Base-by-base conservation (phyloP, 2,797 vertebrate species). In the Pseudochirops cupreus region DNA sequence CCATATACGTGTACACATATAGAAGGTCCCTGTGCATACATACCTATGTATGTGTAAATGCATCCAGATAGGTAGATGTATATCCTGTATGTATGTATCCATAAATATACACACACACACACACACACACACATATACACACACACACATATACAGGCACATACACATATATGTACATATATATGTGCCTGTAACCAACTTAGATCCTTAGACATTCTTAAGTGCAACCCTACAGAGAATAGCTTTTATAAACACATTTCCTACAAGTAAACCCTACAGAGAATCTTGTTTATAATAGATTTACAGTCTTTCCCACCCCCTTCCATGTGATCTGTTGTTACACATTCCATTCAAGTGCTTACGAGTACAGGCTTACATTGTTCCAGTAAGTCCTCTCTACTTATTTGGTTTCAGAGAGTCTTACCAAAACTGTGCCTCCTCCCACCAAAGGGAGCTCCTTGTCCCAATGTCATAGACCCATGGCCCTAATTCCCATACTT, bases 391-490 rank as follows among this genome's bases (percentile, higher is more conserved):
- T 55, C 54, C 54, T 90, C 89, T 91, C 31, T 10, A 55, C 52
- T 55, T 55, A 55, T 53, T 91, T 31, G 74, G 39, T 33, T 52
- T 91, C 29, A 54, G 21, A 90, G 89, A 52, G 31, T 33, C 18
- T 91, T 31, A 2, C 39, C 67, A n/a, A 26, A 58, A 59, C 67
- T 0, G 13, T 39, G 56, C 59, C 9, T 5, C 26, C 91, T 59
- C 53, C n/a, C 29, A 90, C 74, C 21, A 28, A 24, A 3, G 58
- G 58, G 11, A 16, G 16, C 74, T 59, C 54, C 92, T 92, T 91
- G 92, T 95, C 74, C 31, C 91, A 96, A 54, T 90, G 21, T 46
- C 92, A 91, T 56, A 92, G 92, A 87, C 62, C 96, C 95, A 95
- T 97, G 96, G 97, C 90, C 67, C 52, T 96, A 96, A 94, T 9